Percentiles rank a stretch among this genome's conserved stretches.
Conservation (phyloP, 2,888 invertebrate species). For the Xylota sylvarum region DNA sequence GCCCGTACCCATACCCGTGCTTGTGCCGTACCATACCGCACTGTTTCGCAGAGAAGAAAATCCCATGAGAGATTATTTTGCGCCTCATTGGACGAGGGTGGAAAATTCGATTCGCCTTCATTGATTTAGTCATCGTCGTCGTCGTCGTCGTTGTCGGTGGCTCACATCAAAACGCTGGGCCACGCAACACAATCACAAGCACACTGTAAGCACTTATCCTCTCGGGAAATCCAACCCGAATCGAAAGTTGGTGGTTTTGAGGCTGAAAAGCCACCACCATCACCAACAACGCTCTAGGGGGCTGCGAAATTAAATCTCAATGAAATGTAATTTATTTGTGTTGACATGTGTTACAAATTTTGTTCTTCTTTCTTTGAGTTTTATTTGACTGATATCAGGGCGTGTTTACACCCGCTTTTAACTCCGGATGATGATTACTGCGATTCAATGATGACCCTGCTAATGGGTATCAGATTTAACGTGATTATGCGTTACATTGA, state of each 20-base stretch:
- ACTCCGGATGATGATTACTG: conserved; percentile 68
- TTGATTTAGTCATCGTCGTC: conserved; percentile 68
- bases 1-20: too few species aligned
- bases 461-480: conserved; percentile 78
- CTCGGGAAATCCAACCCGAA: conserved; percentile 76
- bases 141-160: conserved; percentile 15
- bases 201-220: conserved; percentile 73
- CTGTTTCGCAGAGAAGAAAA: conserved; percentile 35
- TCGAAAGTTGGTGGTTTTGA: conserved; percentile 76
- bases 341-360: conserved; percentile 80
- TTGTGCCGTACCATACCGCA: conserved; percentile 5
- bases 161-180: conserved; percentile 60
- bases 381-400: conserved; percentile 62
- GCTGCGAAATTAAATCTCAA: conserved; percentile 78
- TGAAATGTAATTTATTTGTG: conserved; percentile 80
- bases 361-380: conserved; percentile 50
- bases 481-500: conserved; percentile 78
- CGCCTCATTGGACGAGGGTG: conserved; percentile 76
- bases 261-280: conserved; percentile 72
- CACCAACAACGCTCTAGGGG: conserved; percentile 40
- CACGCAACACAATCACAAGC: conserved; percentile 6
- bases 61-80: conserved; percentile 74
- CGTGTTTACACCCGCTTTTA: conserved; percentile 74
- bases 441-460: conserved; percentile 78
- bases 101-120: conserved; percentile 77